Evolutionary conservation across 2,797 vertebrate species (phyloP).

Genomic region (Poecilia wingei): DNA sequence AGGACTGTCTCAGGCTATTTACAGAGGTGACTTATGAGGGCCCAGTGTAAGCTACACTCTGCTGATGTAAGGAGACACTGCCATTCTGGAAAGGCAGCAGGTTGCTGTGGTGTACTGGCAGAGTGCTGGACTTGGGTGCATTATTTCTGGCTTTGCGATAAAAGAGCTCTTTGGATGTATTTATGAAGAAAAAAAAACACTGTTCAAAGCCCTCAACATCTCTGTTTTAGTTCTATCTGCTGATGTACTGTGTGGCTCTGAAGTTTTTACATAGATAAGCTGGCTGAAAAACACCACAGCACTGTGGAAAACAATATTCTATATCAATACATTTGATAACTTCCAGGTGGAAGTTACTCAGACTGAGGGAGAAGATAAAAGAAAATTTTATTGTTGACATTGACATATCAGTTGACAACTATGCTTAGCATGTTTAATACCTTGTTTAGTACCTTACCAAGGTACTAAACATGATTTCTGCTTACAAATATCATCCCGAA

Average conservation of each 20-base stretch:
- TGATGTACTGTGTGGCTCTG: background rate
- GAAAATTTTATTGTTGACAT: background rate
- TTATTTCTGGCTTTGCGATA: background rate
- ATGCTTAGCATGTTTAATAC: background rate
- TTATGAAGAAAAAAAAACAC: background rate
- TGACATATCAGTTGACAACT: background rate
- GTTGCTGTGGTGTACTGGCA: constrained; percentile 38
- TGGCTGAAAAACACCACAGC: constrained; percentile 7
- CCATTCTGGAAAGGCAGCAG: constrained; percentile 42
- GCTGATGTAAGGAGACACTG: constrained; percentile 75
- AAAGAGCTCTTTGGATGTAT: constrained; percentile 8
- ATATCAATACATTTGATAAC: background rate
- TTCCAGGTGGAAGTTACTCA: background rate
- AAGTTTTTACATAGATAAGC: background rate
- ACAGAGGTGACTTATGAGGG: constrained; percentile 71
- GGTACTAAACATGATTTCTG: background rate
- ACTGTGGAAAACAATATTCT: background rate
- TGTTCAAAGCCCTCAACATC: background rate
- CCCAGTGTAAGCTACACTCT: constrained; percentile 54
- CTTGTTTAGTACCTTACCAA: too few species aligned
- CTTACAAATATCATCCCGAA: too few species aligned
- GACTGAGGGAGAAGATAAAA: background rate
- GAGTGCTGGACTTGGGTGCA: constrained; percentile 42
- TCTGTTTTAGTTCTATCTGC: background rate
- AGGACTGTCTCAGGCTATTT: constrained; percentile 69